phyloP scores from a whole-genome alignment of 2,113 vertebrate species.

The human region DNA sequence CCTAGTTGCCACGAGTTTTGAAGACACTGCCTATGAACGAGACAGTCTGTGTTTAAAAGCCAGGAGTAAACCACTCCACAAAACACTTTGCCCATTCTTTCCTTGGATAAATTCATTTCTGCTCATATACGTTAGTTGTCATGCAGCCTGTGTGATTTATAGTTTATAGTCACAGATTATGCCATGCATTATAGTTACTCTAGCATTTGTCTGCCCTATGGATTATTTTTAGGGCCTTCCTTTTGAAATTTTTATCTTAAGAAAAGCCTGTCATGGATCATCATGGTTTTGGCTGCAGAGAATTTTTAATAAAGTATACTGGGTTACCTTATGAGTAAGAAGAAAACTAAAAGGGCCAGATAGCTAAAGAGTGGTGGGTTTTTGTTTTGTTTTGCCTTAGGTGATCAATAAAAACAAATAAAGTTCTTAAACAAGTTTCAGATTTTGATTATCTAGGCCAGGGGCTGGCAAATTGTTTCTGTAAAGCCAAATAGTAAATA shows the following conservation, averaged over 20 bases:
- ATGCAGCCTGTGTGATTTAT: background rate
- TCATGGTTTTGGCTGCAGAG: background rate
- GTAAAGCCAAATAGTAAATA: background rate
- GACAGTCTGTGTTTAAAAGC: background rate
- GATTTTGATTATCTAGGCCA: background rate
- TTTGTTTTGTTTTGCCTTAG: background rate
- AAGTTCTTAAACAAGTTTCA: constrained; percentile 11
- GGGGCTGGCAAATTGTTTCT: background rate
- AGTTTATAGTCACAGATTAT: background rate
- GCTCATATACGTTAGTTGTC: background rate
- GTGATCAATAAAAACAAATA: constrained; percentile 31
- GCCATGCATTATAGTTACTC: background rate
- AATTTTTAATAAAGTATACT: background rate
- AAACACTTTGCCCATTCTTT: background rate
- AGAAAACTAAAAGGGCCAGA: background rate
- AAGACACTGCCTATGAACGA: background rate
- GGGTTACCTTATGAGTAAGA: background rate
- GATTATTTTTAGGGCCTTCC: background rate
- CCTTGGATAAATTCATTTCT: background rate
- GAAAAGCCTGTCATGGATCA: background rate
- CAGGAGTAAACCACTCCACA: background rate
- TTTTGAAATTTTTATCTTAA: constrained; percentile 18
- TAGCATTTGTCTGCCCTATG: background rate
- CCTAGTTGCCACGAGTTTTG: background rate
- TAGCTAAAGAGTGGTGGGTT: background rate